Evolutionary conservation across 2,888 invertebrate genomes (phyloP), one percentile per base, ranked within the genome.

Genomic region (Agrilus mali): DNA sequence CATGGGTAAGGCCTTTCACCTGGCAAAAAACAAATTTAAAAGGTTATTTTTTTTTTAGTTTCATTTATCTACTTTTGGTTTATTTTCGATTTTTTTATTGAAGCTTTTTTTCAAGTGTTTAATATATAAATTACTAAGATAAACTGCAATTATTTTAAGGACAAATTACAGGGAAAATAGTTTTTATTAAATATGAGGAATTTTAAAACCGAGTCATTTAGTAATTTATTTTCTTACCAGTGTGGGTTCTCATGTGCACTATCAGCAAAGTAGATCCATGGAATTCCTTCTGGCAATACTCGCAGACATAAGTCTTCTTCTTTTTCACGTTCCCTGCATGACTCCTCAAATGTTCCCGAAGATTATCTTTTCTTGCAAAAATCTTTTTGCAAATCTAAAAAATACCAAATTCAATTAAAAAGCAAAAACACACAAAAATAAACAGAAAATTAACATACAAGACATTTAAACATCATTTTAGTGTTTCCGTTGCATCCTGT

Each of bases 281-380:
- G 54, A 83, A 84, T 51, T 78, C 75, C 52, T 80, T 81, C 22
- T 73, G 66, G 60, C 84, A 84, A 51, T 71, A 73, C 40, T 74
- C 69, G 55, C 84, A 84, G 40, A 68, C 67, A 53, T 72, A 78
- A 43, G 73, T 71, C 40, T 75, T 73, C 34, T 74, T 66, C 49
- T 70, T 67, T 63, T 61, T 68, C 44, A 43, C 57, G 44, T 76
- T 73, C 1, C 79, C 77, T n/a, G 76, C 74, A 57, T 84, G 83
- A 14, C 73, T 75, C 44, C 81, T 71, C 27, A 84, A 64, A 67
- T 84, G 84, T 46, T 80, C 79, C 2, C 81, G 72, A 42, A 84
- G 65, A 61, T 84, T 84, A 56, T 84, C 84, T 55, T 81, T 83
- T 47, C 85, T 75, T 16, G 78, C 76, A 54, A 81, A 82, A 47